These are phyloP conservation scores for Nannoperca australis DNA, from an alignment of 2,797 vertebrate genomes.

Conservation along the genomic window DNA sequence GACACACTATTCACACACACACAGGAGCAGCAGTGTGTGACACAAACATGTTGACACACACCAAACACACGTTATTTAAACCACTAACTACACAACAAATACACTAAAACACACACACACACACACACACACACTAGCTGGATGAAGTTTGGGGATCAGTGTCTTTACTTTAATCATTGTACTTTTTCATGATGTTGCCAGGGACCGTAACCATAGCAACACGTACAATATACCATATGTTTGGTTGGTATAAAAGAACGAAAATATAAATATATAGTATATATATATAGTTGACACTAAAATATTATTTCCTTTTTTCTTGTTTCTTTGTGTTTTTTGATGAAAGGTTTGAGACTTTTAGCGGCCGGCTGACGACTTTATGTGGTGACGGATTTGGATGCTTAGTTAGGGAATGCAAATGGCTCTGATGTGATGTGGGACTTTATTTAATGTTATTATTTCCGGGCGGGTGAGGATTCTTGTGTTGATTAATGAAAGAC, in stretches of 20 bases:
- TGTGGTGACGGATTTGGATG: slow-evolving; percentile 74
- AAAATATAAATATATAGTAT: slow-evolving; percentile 86
- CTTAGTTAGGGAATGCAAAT: slow-evolving; percentile 71
- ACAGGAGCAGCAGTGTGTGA: background rate
- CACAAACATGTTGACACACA: background rate
- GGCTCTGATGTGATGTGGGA: slow-evolving; percentile 69
- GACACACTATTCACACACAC: slow-evolving; percentile 73
- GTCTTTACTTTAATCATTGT: slow-evolving; percentile 75
- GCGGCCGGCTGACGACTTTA: slow-evolving; percentile 56
- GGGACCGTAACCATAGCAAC: slow-evolving; percentile 74
- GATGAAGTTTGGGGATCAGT: slow-evolving; percentile 74
- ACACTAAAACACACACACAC: too few relatives aligned
- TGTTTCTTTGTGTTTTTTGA: slow-evolving; percentile 5
- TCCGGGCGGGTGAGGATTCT: slow-evolving; percentile 54
- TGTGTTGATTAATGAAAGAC: slow-evolving; percentile 87
- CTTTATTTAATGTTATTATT: slow-evolving; percentile 12
- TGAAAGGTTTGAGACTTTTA: slow-evolving; percentile 64
- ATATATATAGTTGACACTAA: slow-evolving; percentile 81
- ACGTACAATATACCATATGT: slow-evolving; percentile 63
- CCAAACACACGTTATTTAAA: slow-evolving; percentile 32
- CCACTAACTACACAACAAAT: slow-evolving; percentile 16
- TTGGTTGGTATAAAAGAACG: slow-evolving; percentile 75
- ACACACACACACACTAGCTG: slow-evolving; percentile 68
- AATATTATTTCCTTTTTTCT: slow-evolving; percentile 60
- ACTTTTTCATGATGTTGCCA: slow-evolving; percentile 76